Conservation (phyloP, 2,888 invertebrate species). For the Seladonia tumulorum region DNA sequence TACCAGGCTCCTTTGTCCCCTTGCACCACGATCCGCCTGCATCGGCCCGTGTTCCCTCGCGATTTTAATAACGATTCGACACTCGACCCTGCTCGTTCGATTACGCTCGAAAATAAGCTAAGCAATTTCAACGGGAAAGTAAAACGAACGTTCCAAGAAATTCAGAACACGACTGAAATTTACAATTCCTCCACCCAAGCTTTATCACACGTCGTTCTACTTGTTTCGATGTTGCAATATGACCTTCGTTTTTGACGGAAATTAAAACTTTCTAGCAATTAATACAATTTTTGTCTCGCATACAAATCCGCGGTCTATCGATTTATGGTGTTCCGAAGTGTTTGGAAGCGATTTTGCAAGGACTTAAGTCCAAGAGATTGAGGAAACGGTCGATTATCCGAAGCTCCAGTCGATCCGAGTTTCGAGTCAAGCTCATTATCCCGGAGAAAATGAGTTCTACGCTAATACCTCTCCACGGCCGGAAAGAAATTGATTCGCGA, state of each 20-base stretch:
- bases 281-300: background rate
- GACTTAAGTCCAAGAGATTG: background rate
- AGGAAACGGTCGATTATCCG: constrained; percentile 4
- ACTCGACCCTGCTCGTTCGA: background rate
- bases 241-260: too few species aligned
- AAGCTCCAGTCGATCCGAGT: background rate
- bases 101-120: background rate
- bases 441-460: constrained; percentile 22
- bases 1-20: constrained; percentile 59
- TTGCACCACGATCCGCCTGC: constrained; percentile 16
- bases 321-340: background rate
- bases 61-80: constrained; percentile 22
- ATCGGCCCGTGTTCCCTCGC: background rate
- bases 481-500: constrained; percentile 7
- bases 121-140: background rate
- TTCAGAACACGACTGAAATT: background rate
- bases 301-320: background rate
- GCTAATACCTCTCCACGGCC: constrained; percentile 22
- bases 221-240: too few species aligned
- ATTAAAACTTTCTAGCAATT: too few species aligned
- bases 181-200: too few species aligned
- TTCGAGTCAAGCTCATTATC: constrained; percentile 21
- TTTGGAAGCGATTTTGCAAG: background rate
- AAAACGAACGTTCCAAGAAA: background rate
- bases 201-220: too few species aligned